These are phyloP conservation scores for Athalia cordata DNA, from an alignment of 2,888 invertebrate species.

Conservation along the genomic window DNA sequence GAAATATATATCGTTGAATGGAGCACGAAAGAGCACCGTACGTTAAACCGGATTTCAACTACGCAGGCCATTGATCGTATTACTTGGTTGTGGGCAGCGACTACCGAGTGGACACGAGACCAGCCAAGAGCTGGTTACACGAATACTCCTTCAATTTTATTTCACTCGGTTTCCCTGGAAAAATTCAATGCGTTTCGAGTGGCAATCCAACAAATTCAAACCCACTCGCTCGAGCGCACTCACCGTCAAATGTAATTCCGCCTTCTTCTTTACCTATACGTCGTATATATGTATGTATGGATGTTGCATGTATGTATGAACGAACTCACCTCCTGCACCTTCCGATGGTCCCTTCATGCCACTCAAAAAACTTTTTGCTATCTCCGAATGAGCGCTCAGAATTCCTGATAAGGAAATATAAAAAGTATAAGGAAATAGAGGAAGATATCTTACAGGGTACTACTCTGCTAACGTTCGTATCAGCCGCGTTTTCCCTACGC, in stretches of 20 bases:
- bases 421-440: no score
- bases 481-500: no score
- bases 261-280: not conserved
- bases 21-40: not conserved
- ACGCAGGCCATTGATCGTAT: constrained; percentile 27
- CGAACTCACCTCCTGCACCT: constrained; percentile 8
- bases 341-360: not conserved
- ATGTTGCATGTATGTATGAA: not conserved
- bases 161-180: constrained; percentile 35
- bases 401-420: no score
- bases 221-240: constrained; percentile 26
- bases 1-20: no score
- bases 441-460: no score
- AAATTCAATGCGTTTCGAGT: constrained; percentile 41
- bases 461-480: no score
- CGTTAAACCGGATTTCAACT: constrained; percentile 27
- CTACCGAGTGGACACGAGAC: constrained; percentile 5
- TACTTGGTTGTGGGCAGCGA: not conserved
- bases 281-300: not conserved
- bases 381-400: no score
- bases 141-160: constrained; percentile 32
- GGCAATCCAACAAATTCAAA: constrained; percentile 38
- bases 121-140: not conserved
- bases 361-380: not conserved
- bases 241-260: constrained; percentile 37